These are phyloP conservation scores for Poecile atricapillus DNA, from an alignment of 2,113 vertebrate species.

Conservation along the genomic window DNA sequence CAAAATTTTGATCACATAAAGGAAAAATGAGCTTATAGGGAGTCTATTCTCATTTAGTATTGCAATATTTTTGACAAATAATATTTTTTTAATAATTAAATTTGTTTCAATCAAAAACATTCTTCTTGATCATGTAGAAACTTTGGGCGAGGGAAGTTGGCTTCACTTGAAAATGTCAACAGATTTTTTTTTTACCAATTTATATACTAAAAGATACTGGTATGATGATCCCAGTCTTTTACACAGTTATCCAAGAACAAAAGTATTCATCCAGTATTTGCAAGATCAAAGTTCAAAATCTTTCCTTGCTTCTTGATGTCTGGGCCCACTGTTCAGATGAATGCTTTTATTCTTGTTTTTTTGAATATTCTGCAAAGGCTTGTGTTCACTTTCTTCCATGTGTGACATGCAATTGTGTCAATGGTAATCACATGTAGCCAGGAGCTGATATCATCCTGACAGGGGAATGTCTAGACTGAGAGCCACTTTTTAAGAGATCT, in stretches of 20 bases:
- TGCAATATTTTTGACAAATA: background rate
- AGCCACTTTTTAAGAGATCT: background rate
- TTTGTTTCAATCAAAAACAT: background rate
- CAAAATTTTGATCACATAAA: background rate
- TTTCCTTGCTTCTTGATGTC: background rate
- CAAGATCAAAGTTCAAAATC: background rate
- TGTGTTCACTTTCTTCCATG: background rate
- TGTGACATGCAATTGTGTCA: background rate
- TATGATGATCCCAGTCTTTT: background rate
- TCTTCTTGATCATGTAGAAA: background rate
- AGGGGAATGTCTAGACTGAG: background rate
- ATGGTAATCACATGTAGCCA: background rate
- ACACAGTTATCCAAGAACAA: background rate
- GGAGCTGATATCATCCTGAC: background rate
- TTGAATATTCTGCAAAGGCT: background rate
- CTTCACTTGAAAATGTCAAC: background rate
- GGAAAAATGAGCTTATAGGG: background rate
- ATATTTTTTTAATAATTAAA: background rate
- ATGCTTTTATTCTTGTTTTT: background rate
- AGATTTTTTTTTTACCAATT: background rate
- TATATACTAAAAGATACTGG: background rate
- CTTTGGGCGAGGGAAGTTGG: accelerated
- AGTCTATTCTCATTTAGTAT: background rate
- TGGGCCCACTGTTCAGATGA: background rate
- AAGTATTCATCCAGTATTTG: background rate